Base-by-base conservation (phyloP, 2,888 invertebrate species). In the Aquatica leii region DNA sequence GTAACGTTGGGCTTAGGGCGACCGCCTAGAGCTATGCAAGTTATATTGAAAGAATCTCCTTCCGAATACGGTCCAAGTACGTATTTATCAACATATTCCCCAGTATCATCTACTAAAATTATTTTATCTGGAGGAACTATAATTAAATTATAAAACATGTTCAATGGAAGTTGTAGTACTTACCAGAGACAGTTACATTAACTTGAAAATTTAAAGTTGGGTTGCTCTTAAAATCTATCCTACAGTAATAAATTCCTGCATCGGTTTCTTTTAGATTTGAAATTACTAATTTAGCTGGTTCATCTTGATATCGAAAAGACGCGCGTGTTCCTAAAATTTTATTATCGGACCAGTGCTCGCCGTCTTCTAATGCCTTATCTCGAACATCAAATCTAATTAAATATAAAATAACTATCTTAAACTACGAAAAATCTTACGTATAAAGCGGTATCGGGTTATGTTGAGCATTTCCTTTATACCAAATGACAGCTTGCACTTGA, bases 161-260 rank as follows among this genome's bases (percentile, higher is more conserved):
- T 31, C 14, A 31, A 8, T 21, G 6, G 2, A n/a, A 14, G 8
- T 14, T 6, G 5, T 50, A 14, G 17, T 9, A 89, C 94, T 92
- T 84, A 95, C 95, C 90, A 78, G 95, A 93, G 72, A 95, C 91
- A 71, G 92, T 93, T 75, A 95, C 88, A 82, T 94, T 94, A 82
- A 94, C 92, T 83, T 91, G 89, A 74, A 92, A 87, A 80, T 95
- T 94, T 73, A 93, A 87, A 1, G 95, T 95, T 0, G 94, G 95
- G 9, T 93, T 92, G 79, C 92, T 91, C 79, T 91, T 91, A 84
- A 95, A 95, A 84, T 95, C 95, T 2, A 95, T 94, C 62, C 95
- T 85, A 82, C 95, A 95, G 66, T 94, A 86, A 83, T 95, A 95
- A 66, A 93, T 85, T 11, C 94, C 95, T 1, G 89, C 91, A 77